A percentile compares a stretch with the other conserved stretches of the same genome.
Conservation (phyloP, 2,797 vertebrate genomes). For the Scolopax rusticola region DNA sequence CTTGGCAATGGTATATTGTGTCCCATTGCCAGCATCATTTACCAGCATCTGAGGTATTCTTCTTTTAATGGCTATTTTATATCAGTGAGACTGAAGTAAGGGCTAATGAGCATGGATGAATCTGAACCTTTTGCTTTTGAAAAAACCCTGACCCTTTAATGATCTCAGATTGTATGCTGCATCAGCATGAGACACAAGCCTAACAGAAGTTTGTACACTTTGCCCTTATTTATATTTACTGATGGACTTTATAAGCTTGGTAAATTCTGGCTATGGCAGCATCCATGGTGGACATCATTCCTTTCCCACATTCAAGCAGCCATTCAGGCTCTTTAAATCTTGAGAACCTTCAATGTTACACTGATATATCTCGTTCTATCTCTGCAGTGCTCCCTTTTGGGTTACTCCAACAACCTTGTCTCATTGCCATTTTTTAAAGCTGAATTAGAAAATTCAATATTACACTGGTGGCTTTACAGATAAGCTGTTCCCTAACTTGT, state of each 20-base stretch:
- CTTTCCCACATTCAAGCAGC: not conserved
- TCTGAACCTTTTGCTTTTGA: not conserved
- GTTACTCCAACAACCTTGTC: not conserved
- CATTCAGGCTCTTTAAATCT: not conserved
- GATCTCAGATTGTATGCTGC: not conserved
- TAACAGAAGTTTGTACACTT: not conserved
- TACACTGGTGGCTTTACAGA: not conserved
- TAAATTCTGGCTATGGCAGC: not conserved
- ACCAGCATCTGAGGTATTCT: not conserved
- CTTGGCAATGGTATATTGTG: not conserved
- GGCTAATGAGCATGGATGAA: not conserved
- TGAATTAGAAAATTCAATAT: not conserved
- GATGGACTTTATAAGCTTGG: not conserved
- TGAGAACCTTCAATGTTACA: fast-evolving
- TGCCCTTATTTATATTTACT: not conserved
- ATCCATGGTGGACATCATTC: not conserved
- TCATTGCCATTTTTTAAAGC: not conserved
- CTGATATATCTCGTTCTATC: fast-evolving
- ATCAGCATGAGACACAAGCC: not conserved
- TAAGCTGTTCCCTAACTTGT: fast-evolving
- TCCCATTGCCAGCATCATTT: not conserved
- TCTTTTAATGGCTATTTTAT: not conserved
- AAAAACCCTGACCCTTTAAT: not conserved
- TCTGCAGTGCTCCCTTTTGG: not conserved
- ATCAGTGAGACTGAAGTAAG: not conserved